Conservation (phyloP, 2,888 invertebrate species). For the Zhuqinia jingwanae region DNA sequence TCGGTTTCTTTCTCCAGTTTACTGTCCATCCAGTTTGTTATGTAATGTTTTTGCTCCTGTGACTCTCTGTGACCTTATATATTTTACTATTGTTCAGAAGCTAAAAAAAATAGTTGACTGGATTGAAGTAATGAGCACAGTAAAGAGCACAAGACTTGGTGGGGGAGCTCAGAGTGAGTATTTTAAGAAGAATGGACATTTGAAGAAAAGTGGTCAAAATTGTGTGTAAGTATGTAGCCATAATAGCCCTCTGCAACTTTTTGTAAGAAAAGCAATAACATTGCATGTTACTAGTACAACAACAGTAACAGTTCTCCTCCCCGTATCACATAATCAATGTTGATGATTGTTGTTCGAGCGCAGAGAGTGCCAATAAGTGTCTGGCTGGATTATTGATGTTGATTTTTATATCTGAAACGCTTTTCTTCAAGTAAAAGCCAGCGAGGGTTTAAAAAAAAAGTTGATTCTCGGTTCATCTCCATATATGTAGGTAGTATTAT, state of each 20-base stretch:
- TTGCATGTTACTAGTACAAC: not conserved
- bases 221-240: too few relatives aligned
- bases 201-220: constrained; percentile 1
- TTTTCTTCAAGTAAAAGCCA: not conserved
- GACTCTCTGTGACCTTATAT: constrained; percentile 7
- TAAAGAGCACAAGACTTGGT: constrained; percentile 39
- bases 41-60: not conserved
- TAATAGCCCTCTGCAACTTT: not conserved
- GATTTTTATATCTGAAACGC: not conserved
- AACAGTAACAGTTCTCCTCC: not conserved
- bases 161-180: constrained; percentile 43
- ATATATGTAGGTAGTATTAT: too few relatives aligned
- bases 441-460: too few relatives aligned
- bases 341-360: not conserved
- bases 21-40: too few relatives aligned
- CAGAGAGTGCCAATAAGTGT: constrained; percentile 49
- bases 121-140: constrained; percentile 60
- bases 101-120: constrained; percentile 38
- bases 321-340: constrained; percentile 6
- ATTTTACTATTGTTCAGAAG: not conserved
- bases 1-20: constrained; percentile 7
- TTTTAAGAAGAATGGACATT: not conserved
- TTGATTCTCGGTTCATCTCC: too few relatives aligned
- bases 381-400: constrained; percentile 52
- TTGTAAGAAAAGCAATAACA: constrained; percentile 1